Evolutionary conservation across 2,888 invertebrate genomes (phyloP).

Genomic region (Cheiracanthium punctorium): DNA sequence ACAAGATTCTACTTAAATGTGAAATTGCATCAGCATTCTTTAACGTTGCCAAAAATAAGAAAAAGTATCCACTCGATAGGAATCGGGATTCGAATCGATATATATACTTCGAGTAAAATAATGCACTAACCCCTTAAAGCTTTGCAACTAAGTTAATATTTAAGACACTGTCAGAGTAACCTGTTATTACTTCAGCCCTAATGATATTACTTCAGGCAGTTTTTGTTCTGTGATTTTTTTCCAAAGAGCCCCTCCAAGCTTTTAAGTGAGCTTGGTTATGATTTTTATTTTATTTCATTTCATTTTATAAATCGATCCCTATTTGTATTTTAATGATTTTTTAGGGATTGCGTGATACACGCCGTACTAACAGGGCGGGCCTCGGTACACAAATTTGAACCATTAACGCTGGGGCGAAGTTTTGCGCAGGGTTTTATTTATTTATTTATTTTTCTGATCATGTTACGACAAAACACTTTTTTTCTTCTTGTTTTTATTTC

Average conservation of each 20-base stretch:
- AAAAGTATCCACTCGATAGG: too few relatives aligned
- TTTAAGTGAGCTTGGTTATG: conserved; percentile 1
- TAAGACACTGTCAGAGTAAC: conserved; percentile 40
- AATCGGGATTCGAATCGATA: too few relatives aligned
- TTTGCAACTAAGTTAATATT: conserved; percentile 30
- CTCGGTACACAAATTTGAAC: not conserved
- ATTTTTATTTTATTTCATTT: conserved; percentile 14
- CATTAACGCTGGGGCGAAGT: not conserved
- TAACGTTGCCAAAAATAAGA: not conserved
- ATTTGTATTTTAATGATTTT: too few relatives aligned
- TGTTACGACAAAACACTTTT: not conserved
- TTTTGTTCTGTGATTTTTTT: conserved; percentile 12
- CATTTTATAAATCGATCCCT: not conserved
- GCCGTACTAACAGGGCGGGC: not conserved
- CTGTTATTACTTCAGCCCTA: conserved; percentile 41
- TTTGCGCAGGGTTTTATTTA: not conserved
- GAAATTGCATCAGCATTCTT: too few relatives aligned
- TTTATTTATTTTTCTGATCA: not conserved
- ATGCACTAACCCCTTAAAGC: not conserved
- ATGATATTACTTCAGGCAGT: conserved; percentile 21
- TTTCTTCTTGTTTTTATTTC: not conserved
- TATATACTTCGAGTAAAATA: too few relatives aligned
- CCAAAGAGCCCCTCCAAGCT: not conserved
- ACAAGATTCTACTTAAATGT: too few relatives aligned
- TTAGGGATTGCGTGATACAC: not conserved